These are phyloP conservation scores for Poecilobothrus nobilitatus DNA, from an alignment of 2,888 invertebrate species.

Conservation along the genomic window DNA sequence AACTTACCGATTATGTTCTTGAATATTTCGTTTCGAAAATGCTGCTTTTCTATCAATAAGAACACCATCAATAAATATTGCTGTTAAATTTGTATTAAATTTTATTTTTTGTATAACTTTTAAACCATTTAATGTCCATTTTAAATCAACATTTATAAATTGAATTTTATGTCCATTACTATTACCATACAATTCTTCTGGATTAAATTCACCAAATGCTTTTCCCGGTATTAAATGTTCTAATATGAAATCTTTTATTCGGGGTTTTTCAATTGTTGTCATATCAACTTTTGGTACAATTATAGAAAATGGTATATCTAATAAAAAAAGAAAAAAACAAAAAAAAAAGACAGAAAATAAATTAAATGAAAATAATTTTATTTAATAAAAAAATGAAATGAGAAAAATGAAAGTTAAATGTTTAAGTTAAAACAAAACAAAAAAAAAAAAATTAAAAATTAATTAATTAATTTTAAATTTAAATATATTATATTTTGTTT, in stretches of 20 bases:
- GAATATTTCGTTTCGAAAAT: constrained; percentile 44
- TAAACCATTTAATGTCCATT: constrained; percentile 42
- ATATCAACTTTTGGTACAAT: constrained; percentile 50
- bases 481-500: too few relatives aligned
- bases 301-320: constrained; percentile 54
- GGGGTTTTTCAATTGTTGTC: constrained; percentile 45
- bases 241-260: constrained; percentile 50
- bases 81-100: constrained; percentile 41
- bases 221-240: constrained; percentile 53
- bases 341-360: background rate
- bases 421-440: too few relatives aligned
- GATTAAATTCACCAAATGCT: constrained; percentile 45
- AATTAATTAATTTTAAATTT: too few relatives aligned
- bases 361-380: too few relatives aligned
- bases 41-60: constrained; percentile 43
- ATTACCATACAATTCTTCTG: constrained; percentile 44
- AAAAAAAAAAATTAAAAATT: too few relatives aligned
- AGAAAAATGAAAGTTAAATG: background rate
- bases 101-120: constrained; percentile 40
- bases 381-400: constrained; percentile 43
- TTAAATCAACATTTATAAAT: constrained; percentile 35
- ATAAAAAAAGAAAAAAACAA: constrained; percentile 26
- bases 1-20: constrained; percentile 43
- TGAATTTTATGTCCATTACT: constrained; percentile 44
- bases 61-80: constrained; percentile 43